Evolutionary conservation across 2,113 vertebrate species (phyloP), one percentile per base, ranked within the genome.

Genomic region (Circaetus gallicus): DNA sequence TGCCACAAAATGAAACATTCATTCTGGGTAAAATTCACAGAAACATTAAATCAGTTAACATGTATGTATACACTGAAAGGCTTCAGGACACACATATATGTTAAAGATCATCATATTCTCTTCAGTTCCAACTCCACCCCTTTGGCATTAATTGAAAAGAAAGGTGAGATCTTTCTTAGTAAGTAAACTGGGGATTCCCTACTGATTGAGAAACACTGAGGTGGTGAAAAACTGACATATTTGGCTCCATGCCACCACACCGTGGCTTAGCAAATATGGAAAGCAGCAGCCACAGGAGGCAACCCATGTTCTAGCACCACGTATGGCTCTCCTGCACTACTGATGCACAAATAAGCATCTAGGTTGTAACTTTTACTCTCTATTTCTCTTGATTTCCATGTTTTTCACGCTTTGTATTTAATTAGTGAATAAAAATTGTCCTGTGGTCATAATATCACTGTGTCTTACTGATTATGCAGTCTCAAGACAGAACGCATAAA

Each of bases 151-250:
- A 82, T 6, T 73, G 82, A 52, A 69, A 87, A 79, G 38, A 24
- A 91, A 91, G 59, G 66, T 42, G 47, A 80, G 62, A 78, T 49
- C 66, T 94, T 85, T 67, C 81, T 40, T 13, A 47, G 47, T 38
- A 88, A 56, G 45, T 76, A 18, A 90, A 79, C 58, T 70, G 63
- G 62, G 78, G 84, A 95, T 86, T 96, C 91, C 78, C 89, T 91
- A 16, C 67, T 38, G 42, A 80, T 66, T 73, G 72, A 82, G 91
- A 91, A 95, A 94, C 50, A 88, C 21, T 9, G 20, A 91, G 66
- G 53, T 86, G 84, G 66, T 95, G 62, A 89, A 59, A 73, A 91
- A 21, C 29, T 42, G 45, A 49, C 59, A 36, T 38, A 38, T 69
- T 61, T 95, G 89, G 78, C 84, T 29, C 36, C 25, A 28, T 0